Evolutionary conservation across 2,888 invertebrate genomes (phyloP).

Genomic region (Pocota personata): DNA sequence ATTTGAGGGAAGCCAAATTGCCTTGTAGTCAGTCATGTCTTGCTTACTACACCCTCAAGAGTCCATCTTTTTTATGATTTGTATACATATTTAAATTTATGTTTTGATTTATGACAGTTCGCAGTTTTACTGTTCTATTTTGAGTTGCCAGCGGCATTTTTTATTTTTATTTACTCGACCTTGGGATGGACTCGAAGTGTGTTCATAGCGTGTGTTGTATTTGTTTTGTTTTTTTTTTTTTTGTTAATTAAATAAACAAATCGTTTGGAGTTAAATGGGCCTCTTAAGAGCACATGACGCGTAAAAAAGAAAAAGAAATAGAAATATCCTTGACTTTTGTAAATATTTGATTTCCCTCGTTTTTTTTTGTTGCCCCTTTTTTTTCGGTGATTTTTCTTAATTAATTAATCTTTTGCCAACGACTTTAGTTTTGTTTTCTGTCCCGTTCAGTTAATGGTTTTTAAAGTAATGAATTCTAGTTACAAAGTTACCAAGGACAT

Average conservation of each 20-base stretch:
- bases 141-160: not conserved
- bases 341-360: constrained; percentile 15
- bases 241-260: constrained; percentile 29
- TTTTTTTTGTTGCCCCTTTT: not conserved
- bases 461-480: constrained; percentile 4
- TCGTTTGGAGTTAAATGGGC: not conserved
- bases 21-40: not conserved
- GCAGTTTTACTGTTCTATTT: not conserved
- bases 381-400: not conserved
- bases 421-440: not conserved
- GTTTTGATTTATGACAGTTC: constrained; percentile 13
- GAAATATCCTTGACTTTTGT: constrained; percentile 40
- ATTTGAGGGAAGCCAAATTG: constrained; percentile 48
- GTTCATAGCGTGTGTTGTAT: not conserved
- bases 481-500: constrained; percentile 9
- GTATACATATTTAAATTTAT: constrained; percentile 23
- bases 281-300: not conserved
- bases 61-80: constrained; percentile 22
- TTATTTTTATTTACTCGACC: not conserved
- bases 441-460: not conserved
- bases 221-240: constrained; percentile 3
- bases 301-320: not conserved
- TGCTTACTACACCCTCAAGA: constrained; percentile 45
- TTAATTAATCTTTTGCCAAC: constrained; percentile 24
- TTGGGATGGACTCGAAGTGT: not conserved